A percentile compares a stretch with the other conserved stretches of the same genome.
phyloP scores from a whole-genome alignment of 2,797 vertebrate species.

The Channallabes apus region DNA sequence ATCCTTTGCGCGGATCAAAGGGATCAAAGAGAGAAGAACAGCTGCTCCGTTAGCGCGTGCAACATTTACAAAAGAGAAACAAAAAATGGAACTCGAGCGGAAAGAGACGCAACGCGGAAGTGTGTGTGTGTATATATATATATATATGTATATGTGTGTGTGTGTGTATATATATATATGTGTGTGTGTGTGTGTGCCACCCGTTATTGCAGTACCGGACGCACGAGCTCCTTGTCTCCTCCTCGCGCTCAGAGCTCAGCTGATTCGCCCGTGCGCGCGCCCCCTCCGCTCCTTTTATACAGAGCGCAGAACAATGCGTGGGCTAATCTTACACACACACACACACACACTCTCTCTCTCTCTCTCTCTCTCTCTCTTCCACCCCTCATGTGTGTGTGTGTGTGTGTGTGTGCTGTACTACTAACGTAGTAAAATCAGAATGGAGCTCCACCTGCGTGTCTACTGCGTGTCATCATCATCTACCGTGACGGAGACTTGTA shows the following conservation, averaged over 20 bases:
- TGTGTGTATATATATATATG: not conserved
- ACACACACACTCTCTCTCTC: too few relatives aligned
- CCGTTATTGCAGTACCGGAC: slow-evolving; percentile 15
- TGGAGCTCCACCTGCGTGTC: too few relatives aligned
- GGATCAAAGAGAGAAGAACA: too few relatives aligned
- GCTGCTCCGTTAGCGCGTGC: not conserved
- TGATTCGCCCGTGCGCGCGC: slow-evolving; percentile 30
- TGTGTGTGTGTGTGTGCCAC: not conserved
- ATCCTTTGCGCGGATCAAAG: too few relatives aligned
- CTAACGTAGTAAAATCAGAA: too few relatives aligned
- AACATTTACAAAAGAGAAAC: not conserved
- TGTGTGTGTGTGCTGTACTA: too few relatives aligned
- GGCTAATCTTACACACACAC: not conserved
- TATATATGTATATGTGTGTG: not conserved
- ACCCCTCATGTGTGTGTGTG: too few relatives aligned
- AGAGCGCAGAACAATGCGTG: slow-evolving; percentile 2
- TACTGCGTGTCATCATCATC: too few relatives aligned
- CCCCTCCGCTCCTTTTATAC: slow-evolving; percentile 28
- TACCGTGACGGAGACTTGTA: too few relatives aligned
- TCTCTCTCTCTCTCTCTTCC: too few relatives aligned
- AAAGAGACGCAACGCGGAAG: not conserved
- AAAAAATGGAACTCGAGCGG: not conserved
- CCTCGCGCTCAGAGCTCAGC: slow-evolving; percentile 33
- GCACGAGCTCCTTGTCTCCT: slow-evolving; percentile 27
- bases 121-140: not conserved